phyloP scores from a whole-genome alignment of 1,140 invertebrate species.

The Pseudoatta argentina region DNA sequence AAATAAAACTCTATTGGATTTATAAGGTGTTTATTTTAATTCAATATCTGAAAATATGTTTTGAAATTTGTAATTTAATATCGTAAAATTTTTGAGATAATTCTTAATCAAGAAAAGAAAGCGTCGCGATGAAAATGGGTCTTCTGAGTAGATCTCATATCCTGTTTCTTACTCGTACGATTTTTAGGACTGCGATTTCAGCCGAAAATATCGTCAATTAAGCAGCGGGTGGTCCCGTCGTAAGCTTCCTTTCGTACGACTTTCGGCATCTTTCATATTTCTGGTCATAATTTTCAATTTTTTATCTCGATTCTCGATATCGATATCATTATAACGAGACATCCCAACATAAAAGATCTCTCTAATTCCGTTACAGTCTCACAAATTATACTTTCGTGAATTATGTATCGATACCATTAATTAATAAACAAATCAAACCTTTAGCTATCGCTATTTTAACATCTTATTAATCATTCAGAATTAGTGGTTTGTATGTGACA shows the following conservation, averaged over 20 bases:
- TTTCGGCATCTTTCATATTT: neutral
- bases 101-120: conserved; percentile 14
- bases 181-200: conserved; percentile 38
- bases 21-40: neutral
- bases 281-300: conserved; percentile 12
- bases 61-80: conserved; percentile 17
- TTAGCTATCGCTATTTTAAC: neutral
- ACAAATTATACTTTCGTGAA: neutral
- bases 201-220: conserved; percentile 45
- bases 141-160: neutral
- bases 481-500: neutral
- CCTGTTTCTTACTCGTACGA: neutral
- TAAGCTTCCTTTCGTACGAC: conserved; percentile 37
- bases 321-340: neutral
- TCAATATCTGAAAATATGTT: neutral
- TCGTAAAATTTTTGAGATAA: neutral
- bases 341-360: neutral
- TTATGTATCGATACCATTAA: neutral
- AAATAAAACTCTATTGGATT: too few species aligned
- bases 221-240: conserved; percentile 22
- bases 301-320: neutral
- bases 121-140: neutral
- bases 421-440: neutral
- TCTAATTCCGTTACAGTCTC: neutral
- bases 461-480: neutral